phyloP scores from a whole-genome alignment of 2,113 vertebrate species.

The Dipodomys stephensi region DNA sequence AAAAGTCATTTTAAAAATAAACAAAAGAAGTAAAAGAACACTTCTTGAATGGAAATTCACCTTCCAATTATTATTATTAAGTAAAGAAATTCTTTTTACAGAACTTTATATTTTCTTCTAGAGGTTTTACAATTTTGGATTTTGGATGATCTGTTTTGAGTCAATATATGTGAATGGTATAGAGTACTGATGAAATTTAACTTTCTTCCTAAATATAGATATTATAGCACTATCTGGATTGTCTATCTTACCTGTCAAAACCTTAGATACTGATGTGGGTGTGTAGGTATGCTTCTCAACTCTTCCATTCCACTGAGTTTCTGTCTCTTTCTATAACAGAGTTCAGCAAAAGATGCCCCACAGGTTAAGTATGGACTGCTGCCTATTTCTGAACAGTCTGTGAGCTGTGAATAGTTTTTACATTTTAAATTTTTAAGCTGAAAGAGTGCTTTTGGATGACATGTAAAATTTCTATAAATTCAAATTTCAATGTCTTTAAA shows the following conservation, averaged over 20 bases:
- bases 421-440: conserved; percentile 35
- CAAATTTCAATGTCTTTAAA: conserved; percentile 50
- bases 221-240: neutral
- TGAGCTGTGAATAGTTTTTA: neutral
- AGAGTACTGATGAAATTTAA: neutral
- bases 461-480: conserved; percentile 52
- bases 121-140: neutral
- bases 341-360: neutral
- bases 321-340: neutral
- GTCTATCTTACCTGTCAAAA: neutral
- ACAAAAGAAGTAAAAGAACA: too few relatives aligned
- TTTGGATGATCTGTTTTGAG: neutral
- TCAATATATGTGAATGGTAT: neutral
- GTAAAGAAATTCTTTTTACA: neutral
- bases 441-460: conserved; percentile 24
- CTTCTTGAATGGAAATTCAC: too few relatives aligned
- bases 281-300: neutral
- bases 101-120: conserved; percentile 31
- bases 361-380: neutral
- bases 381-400: neutral
- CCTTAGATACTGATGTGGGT: too few relatives aligned
- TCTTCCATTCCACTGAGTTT: neutral
- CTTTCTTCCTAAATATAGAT: neutral
- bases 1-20: too few relatives aligned
- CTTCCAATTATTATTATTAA: too few relatives aligned